phyloP scores from a whole-genome alignment of 2,888 invertebrate species.

The Eledona agricola region DNA sequence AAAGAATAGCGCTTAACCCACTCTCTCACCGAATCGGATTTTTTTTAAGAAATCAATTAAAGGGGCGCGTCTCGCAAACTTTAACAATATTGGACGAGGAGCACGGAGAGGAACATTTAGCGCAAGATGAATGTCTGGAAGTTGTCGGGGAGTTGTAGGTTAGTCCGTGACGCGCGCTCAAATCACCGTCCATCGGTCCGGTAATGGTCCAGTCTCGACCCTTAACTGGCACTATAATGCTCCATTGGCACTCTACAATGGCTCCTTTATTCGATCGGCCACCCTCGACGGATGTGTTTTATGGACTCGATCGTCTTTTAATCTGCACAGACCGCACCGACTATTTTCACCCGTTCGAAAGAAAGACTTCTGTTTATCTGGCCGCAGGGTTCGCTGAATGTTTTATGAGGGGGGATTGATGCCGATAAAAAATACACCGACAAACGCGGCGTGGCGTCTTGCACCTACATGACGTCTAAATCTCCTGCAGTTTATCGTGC shows the following conservation, averaged over 20 bases:
- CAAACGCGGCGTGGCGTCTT: too few relatives aligned
- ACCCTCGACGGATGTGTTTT: slow-evolving; percentile 44
- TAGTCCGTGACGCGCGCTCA: slow-evolving; percentile 48
- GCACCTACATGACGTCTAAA: too few relatives aligned
- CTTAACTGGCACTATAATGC: slow-evolving; percentile 50
- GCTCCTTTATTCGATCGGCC: slow-evolving; percentile 55
- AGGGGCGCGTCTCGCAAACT: slow-evolving; percentile 8
- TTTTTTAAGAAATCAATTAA: slow-evolving; percentile 1
- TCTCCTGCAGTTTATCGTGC: too few relatives aligned
- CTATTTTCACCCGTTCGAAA: slow-evolving; percentile 2
- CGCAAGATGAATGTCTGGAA: slow-evolving; percentile 49
- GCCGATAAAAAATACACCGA: too few relatives aligned
- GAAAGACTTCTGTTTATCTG: background rate
- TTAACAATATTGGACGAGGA: slow-evolving; percentile 38
- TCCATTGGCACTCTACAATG: slow-evolving; percentile 54
- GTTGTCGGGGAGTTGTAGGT: slow-evolving; percentile 40
- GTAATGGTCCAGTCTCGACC: slow-evolving; percentile 39
- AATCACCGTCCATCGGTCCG: slow-evolving; percentile 43
- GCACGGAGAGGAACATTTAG: slow-evolving; percentile 49
- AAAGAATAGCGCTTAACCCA: background rate
- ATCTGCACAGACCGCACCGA: slow-evolving; percentile 39
- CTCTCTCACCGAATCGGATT: slow-evolving; percentile 4
- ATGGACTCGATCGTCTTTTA: slow-evolving; percentile 47
- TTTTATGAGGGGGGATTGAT: too few relatives aligned
- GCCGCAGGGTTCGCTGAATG: too few relatives aligned